Evolutionary conservation across 1,140 invertebrate genomes (phyloP).

Genomic region (Bilobella aurantiaca): DNA sequence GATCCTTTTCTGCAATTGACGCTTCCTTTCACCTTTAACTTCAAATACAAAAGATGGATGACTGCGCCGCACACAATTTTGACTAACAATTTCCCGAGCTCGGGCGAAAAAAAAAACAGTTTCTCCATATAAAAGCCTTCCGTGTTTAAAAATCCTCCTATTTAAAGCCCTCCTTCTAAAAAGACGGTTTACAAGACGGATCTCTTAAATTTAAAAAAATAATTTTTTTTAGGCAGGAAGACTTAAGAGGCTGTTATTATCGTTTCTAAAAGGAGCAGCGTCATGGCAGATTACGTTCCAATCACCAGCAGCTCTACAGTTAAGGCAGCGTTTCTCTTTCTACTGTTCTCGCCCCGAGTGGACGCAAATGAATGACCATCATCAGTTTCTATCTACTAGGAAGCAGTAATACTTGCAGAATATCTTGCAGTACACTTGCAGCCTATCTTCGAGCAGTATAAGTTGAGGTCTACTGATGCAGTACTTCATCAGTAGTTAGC

Average conservation of each 20-base stretch:
- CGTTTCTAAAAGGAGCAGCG: neutral
- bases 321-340: neutral
- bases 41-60: no score
- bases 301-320: neutral
- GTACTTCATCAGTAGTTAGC: no score
- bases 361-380: neutral
- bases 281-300: conserved; percentile 1
- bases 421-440: neutral
- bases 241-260: neutral
- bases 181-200: neutral
- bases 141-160: no score
- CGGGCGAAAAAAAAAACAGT: no score
- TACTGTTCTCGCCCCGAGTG: neutral
- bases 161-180: no score
- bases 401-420: neutral
- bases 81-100: no score
- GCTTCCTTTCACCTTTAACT: no score
- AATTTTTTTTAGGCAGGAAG: no score
- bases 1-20: neutral
- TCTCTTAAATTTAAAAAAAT: neutral
- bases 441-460: no score
- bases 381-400: neutral
- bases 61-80: no score
- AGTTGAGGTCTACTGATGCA: no score
- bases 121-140: no score